phyloP scores from a whole-genome alignment of 2,797 vertebrate genomes.

The Gadopsis bispinosus region DNA sequence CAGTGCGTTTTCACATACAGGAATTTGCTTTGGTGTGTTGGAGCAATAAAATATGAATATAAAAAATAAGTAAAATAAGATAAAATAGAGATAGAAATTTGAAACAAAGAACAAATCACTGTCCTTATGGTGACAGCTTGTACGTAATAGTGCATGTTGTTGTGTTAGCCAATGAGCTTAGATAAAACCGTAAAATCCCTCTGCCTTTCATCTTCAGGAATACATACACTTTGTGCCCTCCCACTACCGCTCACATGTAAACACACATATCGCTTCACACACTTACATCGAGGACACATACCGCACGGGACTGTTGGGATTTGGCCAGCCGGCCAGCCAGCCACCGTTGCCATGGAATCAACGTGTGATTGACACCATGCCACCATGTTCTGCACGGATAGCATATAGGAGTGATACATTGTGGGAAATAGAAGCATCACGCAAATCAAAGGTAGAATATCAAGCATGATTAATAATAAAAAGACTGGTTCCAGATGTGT shows the following conservation, averaged over 20 bases:
- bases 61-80: no score
- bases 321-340: slow-evolving; percentile 59
- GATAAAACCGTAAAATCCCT: slow-evolving; percentile 61
- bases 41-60: no score
- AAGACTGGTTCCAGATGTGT: slow-evolving; percentile 15
- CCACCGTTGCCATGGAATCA: slow-evolving; percentile 71
- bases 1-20: no score
- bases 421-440: slow-evolving; percentile 39
- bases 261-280: slow-evolving; percentile 49
- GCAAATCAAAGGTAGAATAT: neutral
- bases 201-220: slow-evolving; percentile 57
- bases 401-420: slow-evolving; percentile 33
- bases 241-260: slow-evolving; percentile 42
- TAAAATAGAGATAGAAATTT: no score
- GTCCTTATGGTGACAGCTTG: slow-evolving; percentile 20
- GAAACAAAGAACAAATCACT: no score
- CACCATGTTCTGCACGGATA: slow-evolving; percentile 44
- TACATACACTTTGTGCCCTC: slow-evolving; percentile 19
- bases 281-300: slow-evolving; percentile 40
- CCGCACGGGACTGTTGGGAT: slow-evolving; percentile 52
- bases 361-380: slow-evolving; percentile 64
- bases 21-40: no score
- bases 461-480: neutral
- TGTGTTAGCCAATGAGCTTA: slow-evolving; percentile 22
- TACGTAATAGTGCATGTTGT: slow-evolving; percentile 36